Conservation (phyloP, 2,113 vertebrate species). For the Sander lucioperca region DNA sequence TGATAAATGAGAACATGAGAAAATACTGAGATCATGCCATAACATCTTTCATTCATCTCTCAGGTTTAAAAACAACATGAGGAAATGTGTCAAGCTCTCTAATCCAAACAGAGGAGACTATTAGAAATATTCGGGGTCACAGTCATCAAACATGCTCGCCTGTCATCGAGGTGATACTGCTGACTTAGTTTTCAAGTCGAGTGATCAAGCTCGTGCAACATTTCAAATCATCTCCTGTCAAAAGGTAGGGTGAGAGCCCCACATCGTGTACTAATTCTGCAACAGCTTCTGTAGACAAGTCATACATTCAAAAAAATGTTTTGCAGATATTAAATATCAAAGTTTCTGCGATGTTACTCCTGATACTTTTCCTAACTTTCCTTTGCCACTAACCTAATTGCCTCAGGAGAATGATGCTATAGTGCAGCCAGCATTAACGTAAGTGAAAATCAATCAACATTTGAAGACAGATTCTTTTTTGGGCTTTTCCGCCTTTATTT, state of each 20-base stretch:
- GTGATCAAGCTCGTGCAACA: constrained; percentile 27
- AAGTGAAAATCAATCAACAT: too few relatives aligned
- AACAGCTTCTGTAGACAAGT: not conserved
- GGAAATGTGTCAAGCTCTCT: not conserved
- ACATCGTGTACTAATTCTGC: not conserved
- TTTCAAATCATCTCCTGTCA: constrained; percentile 8
- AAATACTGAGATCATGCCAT: not conserved
- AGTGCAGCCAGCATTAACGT: not conserved
- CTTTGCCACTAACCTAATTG: not conserved
- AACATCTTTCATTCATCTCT: not conserved
- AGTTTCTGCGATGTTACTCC: not conserved
- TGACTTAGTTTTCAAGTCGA: constrained; percentile 2
- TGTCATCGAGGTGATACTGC: constrained; percentile 7
- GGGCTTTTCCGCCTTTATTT: too few relatives aligned
- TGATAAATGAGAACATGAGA: too few relatives aligned
- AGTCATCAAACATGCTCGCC: constrained; percentile 7
- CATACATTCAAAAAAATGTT: not conserved
- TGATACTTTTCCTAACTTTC: not conserved
- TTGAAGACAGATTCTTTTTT: too few relatives aligned
- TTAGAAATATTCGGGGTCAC: constrained; percentile 1
- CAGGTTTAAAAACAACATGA: constrained; percentile 3
- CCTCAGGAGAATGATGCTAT: too few relatives aligned
- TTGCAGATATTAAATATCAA: not conserved
- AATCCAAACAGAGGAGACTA: not conserved
- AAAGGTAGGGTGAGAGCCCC: not conserved